Conservation (phyloP, 2,888 invertebrate genomes). For the Ametastegia equiseti region DNA sequence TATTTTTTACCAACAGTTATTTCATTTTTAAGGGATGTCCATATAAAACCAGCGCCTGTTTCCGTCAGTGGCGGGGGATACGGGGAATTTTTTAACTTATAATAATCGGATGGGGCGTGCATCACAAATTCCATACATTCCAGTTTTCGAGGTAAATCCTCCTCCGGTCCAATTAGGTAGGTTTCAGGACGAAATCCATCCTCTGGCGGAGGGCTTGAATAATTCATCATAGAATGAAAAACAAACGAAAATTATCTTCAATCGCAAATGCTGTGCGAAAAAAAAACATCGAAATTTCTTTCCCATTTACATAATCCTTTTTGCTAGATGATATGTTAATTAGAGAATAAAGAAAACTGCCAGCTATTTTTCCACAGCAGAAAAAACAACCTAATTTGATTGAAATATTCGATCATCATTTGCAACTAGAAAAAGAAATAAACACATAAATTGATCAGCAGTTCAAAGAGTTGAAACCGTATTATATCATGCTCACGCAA, state of each 20-base stretch:
- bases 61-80: conserved; percentile 81
- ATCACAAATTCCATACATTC: conserved; percentile 94
- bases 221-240: conserved; percentile 39
- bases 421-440: not conserved
- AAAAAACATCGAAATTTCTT: not conserved
- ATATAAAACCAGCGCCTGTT: conserved; percentile 69
- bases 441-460: conserved; percentile 7
- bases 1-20: conserved; percentile 60
- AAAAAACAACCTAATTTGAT: not conserved
- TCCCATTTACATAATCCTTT: not conserved
- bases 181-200: conserved; percentile 92
- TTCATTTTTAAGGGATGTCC: conserved; percentile 72
- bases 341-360: not conserved
- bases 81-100: conserved; percentile 85
- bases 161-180: conserved; percentile 94
- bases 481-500: conserved; percentile 6
- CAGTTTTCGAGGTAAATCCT: conserved; percentile 90
- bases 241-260: not conserved
- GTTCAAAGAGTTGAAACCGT: not conserved
- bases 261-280: not conserved
- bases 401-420: not conserved
- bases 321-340: no score
- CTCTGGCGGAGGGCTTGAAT: conserved; percentile 83
- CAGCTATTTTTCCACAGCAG: not conserved
- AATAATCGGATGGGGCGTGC: conserved; percentile 96